Conservation (phyloP, 2,113 vertebrate species). For the Mustelus asterias region DNA sequence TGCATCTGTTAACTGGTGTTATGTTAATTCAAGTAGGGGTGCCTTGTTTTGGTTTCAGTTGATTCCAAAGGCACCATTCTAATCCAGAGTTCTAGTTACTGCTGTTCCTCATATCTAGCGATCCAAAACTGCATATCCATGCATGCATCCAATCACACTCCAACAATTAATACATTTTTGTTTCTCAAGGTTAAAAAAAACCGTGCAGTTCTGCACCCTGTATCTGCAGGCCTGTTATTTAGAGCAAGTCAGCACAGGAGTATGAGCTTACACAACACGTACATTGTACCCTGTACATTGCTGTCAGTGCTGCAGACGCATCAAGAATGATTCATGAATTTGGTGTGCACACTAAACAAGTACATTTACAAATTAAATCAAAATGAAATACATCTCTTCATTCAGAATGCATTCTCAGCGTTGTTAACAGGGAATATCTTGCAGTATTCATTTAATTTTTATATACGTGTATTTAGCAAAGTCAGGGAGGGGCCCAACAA, state of each 20-base stretch:
- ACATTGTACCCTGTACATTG: background rate
- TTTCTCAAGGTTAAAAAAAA: background rate
- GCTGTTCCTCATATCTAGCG: background rate
- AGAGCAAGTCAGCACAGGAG: background rate
- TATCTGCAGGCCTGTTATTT: background rate
- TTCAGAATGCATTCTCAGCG: background rate
- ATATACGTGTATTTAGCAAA: background rate
- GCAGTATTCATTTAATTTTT: conserved; percentile 11
- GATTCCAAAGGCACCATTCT: background rate
- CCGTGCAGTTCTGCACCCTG: background rate
- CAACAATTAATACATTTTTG: background rate
- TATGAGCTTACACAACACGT: background rate
- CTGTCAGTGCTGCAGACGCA: background rate
- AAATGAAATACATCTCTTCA: background rate
- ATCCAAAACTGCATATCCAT: background rate
- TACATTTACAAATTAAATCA: background rate
- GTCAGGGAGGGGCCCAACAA: background rate
- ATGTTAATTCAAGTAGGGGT: background rate
- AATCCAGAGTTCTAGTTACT: background rate
- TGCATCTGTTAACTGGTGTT: background rate
- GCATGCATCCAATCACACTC: background rate
- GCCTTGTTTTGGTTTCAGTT: background rate
- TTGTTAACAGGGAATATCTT: background rate
- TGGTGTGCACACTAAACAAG: background rate
- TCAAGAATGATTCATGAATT: background rate